Percentiles rank a stretch among this genome's conserved stretches.
Evolutionary conservation across 1,140 invertebrate species (phyloP).

Genomic region (Papilio helenus): DNA sequence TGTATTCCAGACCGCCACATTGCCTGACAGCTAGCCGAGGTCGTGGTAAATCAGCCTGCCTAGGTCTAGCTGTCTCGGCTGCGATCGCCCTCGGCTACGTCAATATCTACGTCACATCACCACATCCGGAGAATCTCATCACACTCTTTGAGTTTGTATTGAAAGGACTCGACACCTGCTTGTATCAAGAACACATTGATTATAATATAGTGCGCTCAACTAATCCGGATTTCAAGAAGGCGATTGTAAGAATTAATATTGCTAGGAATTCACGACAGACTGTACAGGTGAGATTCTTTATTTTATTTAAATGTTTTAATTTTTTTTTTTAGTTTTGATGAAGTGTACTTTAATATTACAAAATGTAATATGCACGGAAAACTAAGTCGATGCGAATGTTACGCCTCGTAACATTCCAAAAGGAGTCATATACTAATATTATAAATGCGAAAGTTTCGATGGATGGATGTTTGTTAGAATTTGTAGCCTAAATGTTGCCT

Average conservation of each 20-base stretch:
- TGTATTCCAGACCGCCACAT: constrained; percentile 89
- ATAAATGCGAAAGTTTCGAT: too few relatives aligned
- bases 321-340: too few relatives aligned
- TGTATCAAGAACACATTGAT: constrained; percentile 98
- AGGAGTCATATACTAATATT: too few relatives aligned
- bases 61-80: constrained; percentile 96
- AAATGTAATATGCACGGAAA: too few relatives aligned
- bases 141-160: constrained; percentile 99
- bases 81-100: constrained; percentile 95
- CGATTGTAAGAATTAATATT: constrained; percentile 96
- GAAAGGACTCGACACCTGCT: constrained; percentile 97
- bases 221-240: constrained; percentile 98
- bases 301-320: constrained; percentile 17
- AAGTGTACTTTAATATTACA: too few relatives aligned
- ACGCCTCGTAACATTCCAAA: too few relatives aligned
- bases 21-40: constrained; percentile 98
- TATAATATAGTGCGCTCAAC: constrained; percentile 98
- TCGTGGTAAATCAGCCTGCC: constrained; percentile 98
- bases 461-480: too few relatives aligned
- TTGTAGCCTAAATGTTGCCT: too few relatives aligned
- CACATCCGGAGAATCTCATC: constrained; percentile 98
- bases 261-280: constrained; percentile 97
- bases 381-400: too few relatives aligned
- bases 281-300: constrained; percentile 89
- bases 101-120: constrained; percentile 99